Evolutionary conservation across 2,113 vertebrate species (phyloP).

Genomic region (Ardeotis arabs): DNA sequence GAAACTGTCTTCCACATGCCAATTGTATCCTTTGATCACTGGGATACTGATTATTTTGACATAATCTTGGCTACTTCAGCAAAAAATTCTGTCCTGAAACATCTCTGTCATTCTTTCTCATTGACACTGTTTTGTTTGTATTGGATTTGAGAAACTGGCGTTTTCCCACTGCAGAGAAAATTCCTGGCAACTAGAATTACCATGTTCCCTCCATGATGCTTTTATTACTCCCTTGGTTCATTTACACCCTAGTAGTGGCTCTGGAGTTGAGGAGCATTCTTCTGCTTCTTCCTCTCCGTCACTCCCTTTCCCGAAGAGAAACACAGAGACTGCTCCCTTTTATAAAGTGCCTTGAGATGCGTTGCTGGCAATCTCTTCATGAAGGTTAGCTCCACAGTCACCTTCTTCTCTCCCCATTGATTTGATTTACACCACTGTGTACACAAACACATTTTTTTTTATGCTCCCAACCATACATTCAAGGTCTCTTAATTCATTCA

Average conservation of each 20-base stretch:
- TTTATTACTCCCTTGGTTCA: background rate
- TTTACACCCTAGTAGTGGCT: background rate
- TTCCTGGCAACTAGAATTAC: background rate
- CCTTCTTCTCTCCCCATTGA: background rate
- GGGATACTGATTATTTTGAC: background rate
- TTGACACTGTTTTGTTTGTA: background rate
- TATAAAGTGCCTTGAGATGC: background rate
- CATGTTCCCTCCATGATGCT: background rate
- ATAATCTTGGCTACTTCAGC: background rate
- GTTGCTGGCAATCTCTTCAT: background rate
- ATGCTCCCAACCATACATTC: background rate
- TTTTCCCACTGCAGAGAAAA: background rate
- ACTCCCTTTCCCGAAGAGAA: background rate
- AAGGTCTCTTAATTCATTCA: conserved; percentile 26
- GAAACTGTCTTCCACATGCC: background rate
- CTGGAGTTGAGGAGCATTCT: background rate
- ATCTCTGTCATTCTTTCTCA: background rate
- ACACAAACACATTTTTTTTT: background rate
- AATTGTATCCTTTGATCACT: fast-evolving
- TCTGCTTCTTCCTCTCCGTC: background rate
- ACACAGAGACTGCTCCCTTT: background rate
- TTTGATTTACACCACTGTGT: background rate
- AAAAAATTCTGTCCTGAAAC: background rate
- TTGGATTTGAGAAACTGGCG: background rate
- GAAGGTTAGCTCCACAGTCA: background rate